Conservation (phyloP, 2,113 vertebrate species). For the Vidua chalybeata region DNA sequence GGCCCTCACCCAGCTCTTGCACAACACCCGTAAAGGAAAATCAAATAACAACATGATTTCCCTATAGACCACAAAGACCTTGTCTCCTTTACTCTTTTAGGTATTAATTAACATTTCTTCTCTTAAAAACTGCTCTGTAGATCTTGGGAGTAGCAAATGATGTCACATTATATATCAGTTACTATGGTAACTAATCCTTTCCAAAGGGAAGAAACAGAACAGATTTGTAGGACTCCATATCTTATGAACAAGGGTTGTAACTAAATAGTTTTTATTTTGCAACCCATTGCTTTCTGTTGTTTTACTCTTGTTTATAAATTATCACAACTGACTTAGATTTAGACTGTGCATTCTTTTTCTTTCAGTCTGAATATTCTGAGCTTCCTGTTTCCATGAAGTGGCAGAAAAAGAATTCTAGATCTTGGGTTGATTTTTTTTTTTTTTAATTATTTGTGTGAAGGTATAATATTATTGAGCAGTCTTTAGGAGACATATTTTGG, state of each 20-base stretch:
- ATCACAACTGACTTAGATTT: background rate
- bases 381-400: background rate
- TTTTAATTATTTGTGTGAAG: background rate
- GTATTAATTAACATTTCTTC: constrained; percentile 23
- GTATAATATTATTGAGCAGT: background rate
- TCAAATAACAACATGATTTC: background rate
- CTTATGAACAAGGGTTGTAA: background rate
- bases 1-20: background rate
- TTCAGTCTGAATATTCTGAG: background rate
- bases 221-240: background rate
- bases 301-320: background rate
- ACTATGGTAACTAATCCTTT: constrained; percentile 44
- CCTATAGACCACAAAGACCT: background rate
- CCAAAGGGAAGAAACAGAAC: background rate
- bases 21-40: background rate
- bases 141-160: background rate
- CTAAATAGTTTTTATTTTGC: background rate
- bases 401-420: background rate
- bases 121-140: background rate
- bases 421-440: no score
- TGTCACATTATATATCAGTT: background rate
- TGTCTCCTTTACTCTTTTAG: background rate
- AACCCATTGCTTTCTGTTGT: background rate
- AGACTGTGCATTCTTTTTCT: background rate
- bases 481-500: background rate